Base-by-base conservation (phyloP, 2,888 invertebrate genomes). In the Epinotia bilunana region DNA sequence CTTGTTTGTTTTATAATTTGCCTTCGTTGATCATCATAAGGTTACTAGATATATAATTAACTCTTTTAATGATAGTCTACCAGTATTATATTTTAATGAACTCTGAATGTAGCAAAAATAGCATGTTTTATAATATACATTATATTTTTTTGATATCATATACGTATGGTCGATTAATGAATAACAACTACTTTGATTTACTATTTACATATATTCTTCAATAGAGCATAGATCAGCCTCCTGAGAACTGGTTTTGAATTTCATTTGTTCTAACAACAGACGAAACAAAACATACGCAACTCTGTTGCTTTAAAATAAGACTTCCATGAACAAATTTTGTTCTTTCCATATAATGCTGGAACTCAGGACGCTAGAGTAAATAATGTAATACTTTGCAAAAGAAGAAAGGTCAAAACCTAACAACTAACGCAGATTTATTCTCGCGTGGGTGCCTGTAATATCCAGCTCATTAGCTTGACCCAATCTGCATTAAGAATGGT, bases 91-190 rank as follows among this genome's bases (percentile, higher is more conserved):
- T 39, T 43, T 68, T 18, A 49, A 55, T 49, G 43, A 49, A 55
- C 23, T 67, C 28, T 20, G 60, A 33, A 65, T 33, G 23, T 75
- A 75, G 71, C 75, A 75, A 75, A 75, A 75, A 75, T 75, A 75
- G 65, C 71, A 57, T 64, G 23, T 64, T 3, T 65, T 67, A 57
- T 57, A 67, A 49, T 57, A 55, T 23, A 65, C 55, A 70, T 39
- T 49, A 28, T 28, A 28, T 28, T 61, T 20, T 18, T 49, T 57
- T 18, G 70, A 5, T 65, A 65, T 53, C n/a, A 53, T 53, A 68
- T 39, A 68, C n/a, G 49, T 61, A 69, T 53, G 11, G 16, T 58
- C 9, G 23, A 23, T 43, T 68, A 69, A 12, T 11, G 53, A 69
- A 43, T 57, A 46, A 57, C 55, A 53, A 57, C 23, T 58, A 69